Percentiles rank a stretch among this genome's conserved stretches.
These are phyloP conservation scores for Heliconius ethilla DNA, from an alignment of 2,888 invertebrate species.

Conservation along the genomic window DNA sequence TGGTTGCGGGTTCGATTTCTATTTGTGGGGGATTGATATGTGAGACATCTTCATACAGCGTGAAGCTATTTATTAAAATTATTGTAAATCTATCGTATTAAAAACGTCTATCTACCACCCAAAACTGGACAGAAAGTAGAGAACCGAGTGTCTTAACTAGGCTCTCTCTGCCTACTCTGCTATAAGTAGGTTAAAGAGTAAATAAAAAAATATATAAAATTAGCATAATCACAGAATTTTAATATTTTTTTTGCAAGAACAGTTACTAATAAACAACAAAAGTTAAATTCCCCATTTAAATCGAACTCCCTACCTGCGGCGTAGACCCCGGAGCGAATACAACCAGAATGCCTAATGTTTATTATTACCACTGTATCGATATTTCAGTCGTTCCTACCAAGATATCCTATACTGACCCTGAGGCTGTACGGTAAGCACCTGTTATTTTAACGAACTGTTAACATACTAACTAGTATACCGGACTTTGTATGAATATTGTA, in stretches of 20 bases:
- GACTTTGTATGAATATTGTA: neutral
- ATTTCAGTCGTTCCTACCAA: constrained; percentile 7
- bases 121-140: too few relatives aligned
- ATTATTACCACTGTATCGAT: constrained; percentile 20
- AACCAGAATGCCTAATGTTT: constrained; percentile 11
- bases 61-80: too few relatives aligned
- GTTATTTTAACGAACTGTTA: constrained; percentile 70
- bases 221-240: neutral
- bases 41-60: neutral
- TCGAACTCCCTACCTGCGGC: constrained; percentile 9
- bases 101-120: too few relatives aligned
- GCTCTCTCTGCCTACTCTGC: too few relatives aligned
- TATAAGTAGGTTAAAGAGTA: too few relatives aligned
- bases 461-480: neutral
- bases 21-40: neutral
- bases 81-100: too few relatives aligned
- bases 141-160: too few relatives aligned
- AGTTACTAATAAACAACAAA: neutral
- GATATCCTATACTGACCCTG: constrained; percentile 42
- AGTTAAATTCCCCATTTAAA: constrained; percentile 2
- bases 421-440: constrained; percentile 68
- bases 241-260: neutral
- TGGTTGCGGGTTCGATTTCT: neutral
- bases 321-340: neutral
- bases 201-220: neutral